These are phyloP conservation scores for Dioctria rufipes DNA, from an alignment of 2,888 invertebrate species.

Conservation along the genomic window DNA sequence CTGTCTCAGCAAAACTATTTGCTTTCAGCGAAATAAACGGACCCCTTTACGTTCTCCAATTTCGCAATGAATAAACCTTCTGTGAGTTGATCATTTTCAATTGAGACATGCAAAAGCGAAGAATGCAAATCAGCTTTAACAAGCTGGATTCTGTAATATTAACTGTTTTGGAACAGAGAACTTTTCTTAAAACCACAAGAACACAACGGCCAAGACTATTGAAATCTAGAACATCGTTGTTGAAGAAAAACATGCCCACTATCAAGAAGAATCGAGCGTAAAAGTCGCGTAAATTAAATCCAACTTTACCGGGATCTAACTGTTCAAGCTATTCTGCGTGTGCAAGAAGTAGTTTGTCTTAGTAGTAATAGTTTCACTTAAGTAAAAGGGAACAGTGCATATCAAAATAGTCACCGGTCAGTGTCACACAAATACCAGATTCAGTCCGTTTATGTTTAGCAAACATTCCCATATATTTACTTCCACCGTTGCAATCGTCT, in stretches of 20 bases:
- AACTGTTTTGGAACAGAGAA: conserved; percentile 77
- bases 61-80: too few relatives aligned
- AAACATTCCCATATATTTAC: too few relatives aligned
- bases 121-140: conserved; percentile 87
- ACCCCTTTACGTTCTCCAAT: too few relatives aligned
- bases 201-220: conserved; percentile 80
- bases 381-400: conserved; percentile 87
- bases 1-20: too few relatives aligned
- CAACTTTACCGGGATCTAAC: conserved; percentile 70
- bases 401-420: too few relatives aligned
- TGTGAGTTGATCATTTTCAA: conserved; percentile 79
- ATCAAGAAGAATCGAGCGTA: conserved; percentile 73
- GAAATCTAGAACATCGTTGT: conserved; percentile 76
- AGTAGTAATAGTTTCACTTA: conserved; percentile 91
- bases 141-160: conserved; percentile 77
- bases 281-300: conserved; percentile 72
- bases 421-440: too few relatives aligned
- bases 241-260: conserved; percentile 72
- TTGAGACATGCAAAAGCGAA: conserved; percentile 85
- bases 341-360: conserved; percentile 80
- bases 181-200: conserved; percentile 81
- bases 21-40: too few relatives aligned
- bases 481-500: too few relatives aligned
- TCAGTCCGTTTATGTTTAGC: too few relatives aligned
- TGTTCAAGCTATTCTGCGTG: conserved; percentile 77